A percentile compares a stretch with the other conserved stretches of the same genome.
phyloP scores from a whole-genome alignment of 2,797 vertebrate species.

The Alectoris magna region DNA sequence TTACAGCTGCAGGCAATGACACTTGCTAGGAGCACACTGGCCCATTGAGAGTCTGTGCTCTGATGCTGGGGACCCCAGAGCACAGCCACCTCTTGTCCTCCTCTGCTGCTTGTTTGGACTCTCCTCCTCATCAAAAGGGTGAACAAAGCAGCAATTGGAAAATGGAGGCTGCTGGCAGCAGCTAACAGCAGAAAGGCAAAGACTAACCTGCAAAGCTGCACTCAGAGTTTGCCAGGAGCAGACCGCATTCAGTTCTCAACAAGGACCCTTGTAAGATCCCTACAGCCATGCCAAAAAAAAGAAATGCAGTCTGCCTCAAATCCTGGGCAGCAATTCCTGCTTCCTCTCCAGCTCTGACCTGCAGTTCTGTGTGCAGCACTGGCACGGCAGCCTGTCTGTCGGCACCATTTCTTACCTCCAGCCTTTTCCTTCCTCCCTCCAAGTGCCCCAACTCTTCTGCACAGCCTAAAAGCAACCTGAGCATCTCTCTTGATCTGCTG shows the following conservation, averaged over 20 bases:
- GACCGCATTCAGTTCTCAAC: not conserved
- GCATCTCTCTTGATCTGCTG: not conserved
- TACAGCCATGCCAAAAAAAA: not conserved
- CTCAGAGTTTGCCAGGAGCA: conserved; percentile 17
- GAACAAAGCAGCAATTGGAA: not conserved
- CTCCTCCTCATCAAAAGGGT: not conserved
- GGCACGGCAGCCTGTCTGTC: not conserved
- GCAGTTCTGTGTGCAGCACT: not conserved
- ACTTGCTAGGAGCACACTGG: not conserved
- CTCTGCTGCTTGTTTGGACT: not conserved
- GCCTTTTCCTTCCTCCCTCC: not conserved
- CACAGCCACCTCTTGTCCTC: not conserved
- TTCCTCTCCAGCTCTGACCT: not conserved
- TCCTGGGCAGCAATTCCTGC: not conserved
- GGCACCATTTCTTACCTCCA: not conserved
- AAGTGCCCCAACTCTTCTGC: not conserved
- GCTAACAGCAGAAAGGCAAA: conserved; percentile 6
- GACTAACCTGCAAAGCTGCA: not conserved
- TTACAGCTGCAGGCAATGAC: not conserved
- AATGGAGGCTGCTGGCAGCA: conserved; percentile 7
- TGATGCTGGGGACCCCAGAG: not conserved
- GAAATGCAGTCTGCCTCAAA: not conserved
- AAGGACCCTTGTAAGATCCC: not conserved
- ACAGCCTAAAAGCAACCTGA: not conserved
- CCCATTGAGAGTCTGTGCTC: not conserved